Base-by-base conservation (phyloP, 2,797 vertebrate genomes). In the Pipistrellus kuhlii region DNA sequence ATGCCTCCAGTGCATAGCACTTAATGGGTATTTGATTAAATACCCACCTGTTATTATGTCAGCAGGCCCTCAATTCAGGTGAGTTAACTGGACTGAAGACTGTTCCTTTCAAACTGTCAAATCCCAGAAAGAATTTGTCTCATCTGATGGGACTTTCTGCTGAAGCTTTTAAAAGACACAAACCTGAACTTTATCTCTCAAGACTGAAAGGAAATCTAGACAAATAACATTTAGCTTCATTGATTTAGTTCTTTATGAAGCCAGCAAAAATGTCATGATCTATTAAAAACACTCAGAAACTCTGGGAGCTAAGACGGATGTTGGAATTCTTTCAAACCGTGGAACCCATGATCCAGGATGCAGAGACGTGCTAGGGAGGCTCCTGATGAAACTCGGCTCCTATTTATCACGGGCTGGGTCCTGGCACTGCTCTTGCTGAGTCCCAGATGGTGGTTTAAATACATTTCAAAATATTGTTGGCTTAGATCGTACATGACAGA, bases 391-490 rank as follows among this genome's bases (percentile, higher is more conserved):
- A 92, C 88, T 95, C 81, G 3, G 85, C 80, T 94, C 90, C 82
- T 95, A 97, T 97, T 96, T 92, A 97, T 96, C 96, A 98, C 84
- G 38, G 44, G 81, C 84, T 85, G 88, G 62, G 95, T 96, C 87
- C 89, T 97, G 95, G 91, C 97, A 96, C 38, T 15, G 55, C 8
- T 85, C 90, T 95, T 96, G 62, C 87, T 96, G 93, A 97, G 87
- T 97, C 97, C 94, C 96, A 97, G 59, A 97, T 96, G 95, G 94
- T 93, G 93, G n/a, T 62, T 96, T 94, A 97, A 97, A 97, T 93
- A 83, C 51, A 97, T 93, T 97, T 96, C 87, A 97, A 97, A 88
- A 88, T n/a, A 97, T 96, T 97, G 95, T 93, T 90, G 95, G 94
- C 72, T 95, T 97, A 90, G 88, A 97, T 59, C 83, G 84, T 91